Evolutionary conservation across 2,113 vertebrate species (phyloP), one percentile per base, ranked within the genome.

Genomic region (Mungos mungo): DNA sequence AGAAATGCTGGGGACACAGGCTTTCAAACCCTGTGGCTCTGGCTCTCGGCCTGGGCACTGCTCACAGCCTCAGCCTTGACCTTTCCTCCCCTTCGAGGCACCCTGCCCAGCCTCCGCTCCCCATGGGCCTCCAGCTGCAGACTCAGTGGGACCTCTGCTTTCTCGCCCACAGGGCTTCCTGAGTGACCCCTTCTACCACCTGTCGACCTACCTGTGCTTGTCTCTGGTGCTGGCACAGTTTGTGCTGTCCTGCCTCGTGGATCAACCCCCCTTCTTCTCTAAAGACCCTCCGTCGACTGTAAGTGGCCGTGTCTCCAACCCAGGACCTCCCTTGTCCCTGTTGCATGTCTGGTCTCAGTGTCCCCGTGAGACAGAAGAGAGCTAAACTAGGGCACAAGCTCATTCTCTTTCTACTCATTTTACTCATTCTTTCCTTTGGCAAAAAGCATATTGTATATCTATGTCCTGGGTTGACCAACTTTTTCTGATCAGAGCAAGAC

Each of bases 181-280:
- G 77, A 98, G 98, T 0, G 99, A 99, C 86, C 97, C 96, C 15
- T 99, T 99, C 65, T 98, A 87, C 72, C 99, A 99, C 19, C n/a
- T 99, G 85, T 98, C 98, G 54, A 99, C 99, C 96, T 99, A 99
- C 97, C 97, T 99, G 69, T 99, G 99, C 96, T 98, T 99, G 95
- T 96, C 94, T 41, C 98, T 99, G 97, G 99, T 99, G 83, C 90
- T 99, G 96, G 98, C 97, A 12, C 99, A 99, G 96, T 98, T 99
- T 18, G 98, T 99, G 93, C 97, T 99, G 65, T 99, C 99, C 97
- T 99, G 99, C 98, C 99, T 99, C 74, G 98, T 98, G 16, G 99
- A 99, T 97, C 98, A 93, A 9, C 98, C 99, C 57, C 99, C 99
- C 2, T 99, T 99, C 80, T 98, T 99, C 96, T 98, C 98, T 8